phyloP scores from a whole-genome alignment of 1,140 invertebrate species.

The Heliconius hermathena region DNA sequence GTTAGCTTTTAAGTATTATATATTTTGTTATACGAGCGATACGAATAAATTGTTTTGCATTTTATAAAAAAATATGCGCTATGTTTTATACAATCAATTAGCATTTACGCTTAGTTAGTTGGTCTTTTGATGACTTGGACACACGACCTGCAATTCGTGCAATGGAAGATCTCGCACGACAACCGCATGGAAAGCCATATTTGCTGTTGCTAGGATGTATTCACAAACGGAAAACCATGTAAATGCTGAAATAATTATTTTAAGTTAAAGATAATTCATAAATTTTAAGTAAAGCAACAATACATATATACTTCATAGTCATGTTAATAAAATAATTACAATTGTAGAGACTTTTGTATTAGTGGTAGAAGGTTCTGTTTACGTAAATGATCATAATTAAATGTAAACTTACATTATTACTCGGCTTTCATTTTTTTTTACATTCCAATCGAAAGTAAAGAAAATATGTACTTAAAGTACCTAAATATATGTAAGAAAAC shows the following conservation, averaged over 20 bases:
- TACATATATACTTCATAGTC: background rate
- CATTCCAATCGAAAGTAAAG: background rate
- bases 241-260: constrained; percentile 86
- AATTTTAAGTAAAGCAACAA: background rate
- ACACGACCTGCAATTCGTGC: constrained; percentile 89
- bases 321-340: no score
- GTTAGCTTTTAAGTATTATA: background rate
- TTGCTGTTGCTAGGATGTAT: constrained; percentile 93
- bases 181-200: constrained; percentile 95
- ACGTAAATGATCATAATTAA: no score
- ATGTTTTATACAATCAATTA: background rate
- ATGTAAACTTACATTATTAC: no score
- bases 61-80: background rate
- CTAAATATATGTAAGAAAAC: constrained; percentile 36
- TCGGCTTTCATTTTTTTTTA: background rate
- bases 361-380: no score
- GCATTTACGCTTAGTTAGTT: constrained; percentile 51
- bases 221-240: constrained; percentile 96
- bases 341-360: no score
- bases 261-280: background rate
- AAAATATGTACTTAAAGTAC: background rate
- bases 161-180: constrained; percentile 93
- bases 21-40: constrained; percentile 8
- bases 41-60: background rate
- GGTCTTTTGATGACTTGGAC: constrained; percentile 61